Percentiles rank a stretch among this genome's conserved stretches.
Evolutionary conservation across 2,797 vertebrate genomes (phyloP).

Genomic region (Pipistrellus pipistrellus): DNA sequence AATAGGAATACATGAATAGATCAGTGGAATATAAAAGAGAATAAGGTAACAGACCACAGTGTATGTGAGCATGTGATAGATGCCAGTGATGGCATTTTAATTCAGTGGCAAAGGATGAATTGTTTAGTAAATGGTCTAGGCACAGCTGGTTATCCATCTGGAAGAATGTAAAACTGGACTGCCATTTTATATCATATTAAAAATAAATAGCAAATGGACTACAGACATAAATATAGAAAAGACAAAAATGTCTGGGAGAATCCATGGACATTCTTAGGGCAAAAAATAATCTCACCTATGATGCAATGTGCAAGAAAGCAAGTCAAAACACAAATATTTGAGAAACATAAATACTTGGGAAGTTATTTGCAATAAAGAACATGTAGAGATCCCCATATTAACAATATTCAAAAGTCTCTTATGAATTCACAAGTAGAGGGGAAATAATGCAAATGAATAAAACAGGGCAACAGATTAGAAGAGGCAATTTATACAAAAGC

Average conservation of each 20-base stretch:
- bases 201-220: conserved; percentile 46
- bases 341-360: not conserved
- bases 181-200: not conserved
- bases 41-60: not conserved
- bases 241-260: not conserved
- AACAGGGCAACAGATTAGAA: not conserved
- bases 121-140: not conserved
- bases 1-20: not conserved
- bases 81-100: not conserved
- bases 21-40: not conserved
- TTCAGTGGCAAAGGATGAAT: not conserved
- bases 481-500: not conserved
- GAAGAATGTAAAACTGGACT: conserved; percentile 4
- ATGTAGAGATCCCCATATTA: not conserved
- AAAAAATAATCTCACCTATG: conserved; percentile 6
- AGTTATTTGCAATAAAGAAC: not conserved
- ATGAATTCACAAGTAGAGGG: not conserved
- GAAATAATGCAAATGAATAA: not conserved
- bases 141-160: conserved; percentile 40
- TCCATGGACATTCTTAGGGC: not conserved
- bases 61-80: not conserved
- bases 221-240: conserved; percentile 1
- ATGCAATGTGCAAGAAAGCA: not conserved
- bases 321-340: conserved; percentile 2
- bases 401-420: not conserved